Evolutionary conservation across 53 echinoderm and acorn worm genomes (phyloP), one percentile per base, ranked within the genome.

Genomic region (Antedon mediterranea): DNA sequence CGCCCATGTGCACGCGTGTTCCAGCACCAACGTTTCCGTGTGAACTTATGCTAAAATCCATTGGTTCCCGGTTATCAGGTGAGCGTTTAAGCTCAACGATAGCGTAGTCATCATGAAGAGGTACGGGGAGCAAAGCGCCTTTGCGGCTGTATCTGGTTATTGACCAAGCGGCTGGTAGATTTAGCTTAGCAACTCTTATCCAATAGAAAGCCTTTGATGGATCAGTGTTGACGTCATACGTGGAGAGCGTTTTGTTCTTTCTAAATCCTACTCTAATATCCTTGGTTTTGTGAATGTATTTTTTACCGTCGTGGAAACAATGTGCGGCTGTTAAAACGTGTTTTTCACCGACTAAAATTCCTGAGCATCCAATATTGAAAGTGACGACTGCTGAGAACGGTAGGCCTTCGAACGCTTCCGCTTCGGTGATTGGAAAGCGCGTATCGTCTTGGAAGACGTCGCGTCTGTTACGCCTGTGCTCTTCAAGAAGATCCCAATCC

Each of bases 241-340:
- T 2, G n/a, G 81, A 75, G 2, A 87, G 32, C 33, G 81, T 74
- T 20, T 86, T 76, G 29, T 85, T 83, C 29, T 89, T 91, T 20
- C 94, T 83, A 32, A 94, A 83, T 2, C 94, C 94, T 6, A 87
- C 83, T 13, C 77, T 37, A 28, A 89, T 70, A 28, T 89, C 77
- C 29, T 83, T 81, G 29, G 87, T 43, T 0, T 78, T 78, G n/a
- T 83, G 76, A 42, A 83, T 34, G 43, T 84, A 84, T 15, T 73
- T 83, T 13, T 75, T 78, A 9, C 94, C 91, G 73, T 89, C 80
- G 75, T 94, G 94, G 44, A 94, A 82, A 79, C 94, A 94, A 30
- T 91, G 91, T 3, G 94, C 94, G 0, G 94, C 89, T 32, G 94
- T 94, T 43, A 94, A 71, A 29, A 94, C 91, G 75, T 91, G 85